These are phyloP conservation scores for Araneus ventricosus DNA, from an alignment of 1,140 invertebrate genomes.

Conservation along the genomic window DNA sequence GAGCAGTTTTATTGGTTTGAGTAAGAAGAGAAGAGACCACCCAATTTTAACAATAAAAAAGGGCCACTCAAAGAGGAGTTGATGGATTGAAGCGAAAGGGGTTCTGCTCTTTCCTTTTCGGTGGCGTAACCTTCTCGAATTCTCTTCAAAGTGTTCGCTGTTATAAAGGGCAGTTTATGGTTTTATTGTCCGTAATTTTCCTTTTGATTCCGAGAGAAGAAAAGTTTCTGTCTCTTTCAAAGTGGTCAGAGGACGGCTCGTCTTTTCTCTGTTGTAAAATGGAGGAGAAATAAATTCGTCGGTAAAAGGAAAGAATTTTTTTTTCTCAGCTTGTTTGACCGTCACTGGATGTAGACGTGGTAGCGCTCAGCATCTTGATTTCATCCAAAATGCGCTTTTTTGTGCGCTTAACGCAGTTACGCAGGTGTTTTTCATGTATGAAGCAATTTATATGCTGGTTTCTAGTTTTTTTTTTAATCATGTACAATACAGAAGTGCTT, in stretches of 20 bases:
- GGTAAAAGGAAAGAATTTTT: not conserved
- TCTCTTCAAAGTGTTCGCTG: not conserved
- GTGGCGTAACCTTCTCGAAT: not conserved
- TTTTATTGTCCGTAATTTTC: constrained; percentile 39
- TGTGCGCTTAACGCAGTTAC: too few species aligned
- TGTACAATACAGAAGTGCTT: too few species aligned
- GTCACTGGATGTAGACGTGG: not conserved
- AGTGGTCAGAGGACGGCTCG: not conserved
- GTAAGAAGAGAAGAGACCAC: not conserved
- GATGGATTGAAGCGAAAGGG: not conserved
- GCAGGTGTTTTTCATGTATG: too few species aligned
- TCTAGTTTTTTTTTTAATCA: too few species aligned
- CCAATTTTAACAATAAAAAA: not conserved
- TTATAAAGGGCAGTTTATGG: not conserved
- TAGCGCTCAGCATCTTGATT: too few species aligned
- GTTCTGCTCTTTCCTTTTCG: not conserved
- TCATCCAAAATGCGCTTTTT: too few species aligned
- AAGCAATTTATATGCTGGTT: too few species aligned
- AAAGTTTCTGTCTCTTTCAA: not conserved
- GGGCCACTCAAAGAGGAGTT: not conserved
- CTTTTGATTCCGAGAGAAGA: not conserved
- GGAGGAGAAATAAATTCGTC: not conserved
- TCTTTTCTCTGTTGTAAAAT: not conserved
- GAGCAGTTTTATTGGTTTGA: not conserved
- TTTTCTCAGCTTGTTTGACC: not conserved